Base-by-base conservation (phyloP, 2,797 vertebrate genomes). In the Intellagama lesueurii region DNA sequence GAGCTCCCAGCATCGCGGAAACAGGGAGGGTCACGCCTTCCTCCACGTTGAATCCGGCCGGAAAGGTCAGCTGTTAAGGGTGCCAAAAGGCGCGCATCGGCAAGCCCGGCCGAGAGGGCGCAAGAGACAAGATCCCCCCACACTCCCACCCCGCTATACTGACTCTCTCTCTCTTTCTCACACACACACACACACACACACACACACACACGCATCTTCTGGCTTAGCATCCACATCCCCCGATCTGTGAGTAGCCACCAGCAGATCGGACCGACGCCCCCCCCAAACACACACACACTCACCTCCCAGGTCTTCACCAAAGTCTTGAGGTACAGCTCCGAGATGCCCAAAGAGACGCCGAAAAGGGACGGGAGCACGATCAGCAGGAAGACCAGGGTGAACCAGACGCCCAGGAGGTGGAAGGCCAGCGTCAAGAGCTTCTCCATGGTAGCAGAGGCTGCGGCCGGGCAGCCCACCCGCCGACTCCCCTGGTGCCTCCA, bases 351-450 rank as follows among this genome's bases (percentile, higher is more conserved):
- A 4, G 97, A 98, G 47, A 97, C 90, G 17, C 98, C 97, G 30
- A 97, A 98, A 97, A 98, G 97, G 86, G 98, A 97, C 4, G 98
- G 98, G 56, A 98, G 92, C 95, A 97, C 94, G 92, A 98, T 98
- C 81, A 98, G 92, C 83, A 96, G 94, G 70, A 97, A 75, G 40
- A 97, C 94, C 44, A 96, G 89, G 1, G 94, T 95, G 75, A 97
- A 49, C 98, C 98, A 98, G 83, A 32, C 16, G 89, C 95, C 52
- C 90, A 96, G 64, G 3, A 90, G n/a, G 40, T 56, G n/a, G 30
- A 70, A 19, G 5, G 68, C 17, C 6, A 2, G 7, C 7, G 26
- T 14, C 40, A 90, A 5, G 1, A 90, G 4, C 9, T n/a, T 0
- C 80, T 90, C 89, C 85, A 90, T 90, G 6, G n/a, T 6, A 28